phyloP scores from a whole-genome alignment of 2,888 invertebrate species.

The Steinernema hermaphroditum region DNA sequence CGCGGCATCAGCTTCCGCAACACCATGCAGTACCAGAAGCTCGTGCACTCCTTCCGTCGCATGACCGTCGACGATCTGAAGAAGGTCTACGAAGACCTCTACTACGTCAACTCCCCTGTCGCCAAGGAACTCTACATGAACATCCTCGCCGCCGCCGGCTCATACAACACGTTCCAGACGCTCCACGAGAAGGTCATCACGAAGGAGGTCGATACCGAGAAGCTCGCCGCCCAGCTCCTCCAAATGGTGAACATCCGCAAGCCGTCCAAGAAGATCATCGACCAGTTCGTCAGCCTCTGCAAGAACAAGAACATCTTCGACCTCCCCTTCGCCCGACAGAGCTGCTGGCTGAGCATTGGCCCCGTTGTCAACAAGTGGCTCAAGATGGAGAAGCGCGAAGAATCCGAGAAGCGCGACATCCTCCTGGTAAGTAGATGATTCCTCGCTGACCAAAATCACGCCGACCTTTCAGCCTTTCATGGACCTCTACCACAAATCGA shows the following conservation, averaged over 20 bases:
- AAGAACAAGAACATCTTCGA: constrained; percentile 41
- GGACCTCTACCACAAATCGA: constrained; percentile 35
- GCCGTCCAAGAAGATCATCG: constrained; percentile 37
- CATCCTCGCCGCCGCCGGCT: constrained; percentile 45
- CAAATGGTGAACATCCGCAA: constrained; percentile 35
- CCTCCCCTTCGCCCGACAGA: constrained; percentile 49
- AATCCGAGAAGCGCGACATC: constrained; percentile 48
- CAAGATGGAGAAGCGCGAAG: constrained; percentile 23
- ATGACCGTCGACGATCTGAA: constrained; percentile 40
- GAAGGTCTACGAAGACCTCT: neutral
- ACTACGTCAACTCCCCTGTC: constrained; percentile 42
- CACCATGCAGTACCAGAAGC: constrained; percentile 46
- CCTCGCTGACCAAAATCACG: neutral
- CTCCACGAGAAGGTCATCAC: constrained; percentile 46
- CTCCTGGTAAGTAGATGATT: neutral
- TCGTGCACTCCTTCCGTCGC: constrained; percentile 56
- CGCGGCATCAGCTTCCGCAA: constrained; percentile 41
- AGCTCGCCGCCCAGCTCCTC: constrained; percentile 26
- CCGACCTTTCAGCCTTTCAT: neutral
- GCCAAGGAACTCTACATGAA: constrained; percentile 51
- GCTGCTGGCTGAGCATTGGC: constrained; percentile 50
- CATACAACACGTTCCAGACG: constrained; percentile 40
- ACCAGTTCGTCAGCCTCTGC: constrained; percentile 40
- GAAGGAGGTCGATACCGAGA: constrained; percentile 25
- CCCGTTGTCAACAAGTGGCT: constrained; percentile 37